Percentiles rank a stretch among this genome's conserved stretches.
phyloP scores from a whole-genome alignment of 2,113 vertebrate species.

The Melanotaenia duboulayi region DNA sequence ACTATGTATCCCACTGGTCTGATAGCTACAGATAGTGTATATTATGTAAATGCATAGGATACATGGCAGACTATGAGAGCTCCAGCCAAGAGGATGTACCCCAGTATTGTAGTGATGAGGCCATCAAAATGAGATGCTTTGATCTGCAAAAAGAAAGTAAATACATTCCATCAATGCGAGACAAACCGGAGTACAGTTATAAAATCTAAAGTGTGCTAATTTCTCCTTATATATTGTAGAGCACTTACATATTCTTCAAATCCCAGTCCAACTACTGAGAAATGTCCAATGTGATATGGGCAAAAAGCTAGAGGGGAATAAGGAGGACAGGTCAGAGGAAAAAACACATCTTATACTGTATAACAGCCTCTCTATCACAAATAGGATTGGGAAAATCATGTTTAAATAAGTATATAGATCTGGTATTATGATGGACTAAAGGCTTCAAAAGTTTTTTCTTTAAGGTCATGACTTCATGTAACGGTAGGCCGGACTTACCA shows the following conservation, averaged over 20 bases:
- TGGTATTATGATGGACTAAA: not conserved
- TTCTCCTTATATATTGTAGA: not conserved
- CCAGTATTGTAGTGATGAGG: conserved; percentile 94
- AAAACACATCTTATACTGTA: not conserved
- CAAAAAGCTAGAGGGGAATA: conserved; percentile 88
- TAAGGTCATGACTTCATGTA: not conserved
- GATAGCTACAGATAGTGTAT: too few relatives aligned
- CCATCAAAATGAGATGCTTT: conserved; percentile 97
- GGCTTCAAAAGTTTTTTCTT: not conserved
- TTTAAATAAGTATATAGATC: not conserved
- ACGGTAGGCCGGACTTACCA: conserved; percentile 81
- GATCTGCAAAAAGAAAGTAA: conserved; percentile 79
- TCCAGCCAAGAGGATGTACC: conserved; percentile 93
- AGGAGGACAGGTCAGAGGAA: not conserved
- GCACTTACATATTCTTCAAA: conserved; percentile 95
- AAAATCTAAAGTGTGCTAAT: not conserved
- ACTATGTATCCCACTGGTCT: not conserved
- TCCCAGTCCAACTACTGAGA: conserved; percentile 94
- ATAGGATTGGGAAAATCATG: not conserved
- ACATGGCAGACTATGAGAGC: conserved; percentile 94
- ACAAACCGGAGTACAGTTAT: not conserved
- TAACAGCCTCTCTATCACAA: not conserved
- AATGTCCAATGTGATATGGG: conserved; percentile 97
- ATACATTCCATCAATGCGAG: not conserved
- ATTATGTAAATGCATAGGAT: conserved; percentile 79